Conservation (phyloP, 2,113 vertebrate genomes). For the Agelaius phoeniceus region DNA sequence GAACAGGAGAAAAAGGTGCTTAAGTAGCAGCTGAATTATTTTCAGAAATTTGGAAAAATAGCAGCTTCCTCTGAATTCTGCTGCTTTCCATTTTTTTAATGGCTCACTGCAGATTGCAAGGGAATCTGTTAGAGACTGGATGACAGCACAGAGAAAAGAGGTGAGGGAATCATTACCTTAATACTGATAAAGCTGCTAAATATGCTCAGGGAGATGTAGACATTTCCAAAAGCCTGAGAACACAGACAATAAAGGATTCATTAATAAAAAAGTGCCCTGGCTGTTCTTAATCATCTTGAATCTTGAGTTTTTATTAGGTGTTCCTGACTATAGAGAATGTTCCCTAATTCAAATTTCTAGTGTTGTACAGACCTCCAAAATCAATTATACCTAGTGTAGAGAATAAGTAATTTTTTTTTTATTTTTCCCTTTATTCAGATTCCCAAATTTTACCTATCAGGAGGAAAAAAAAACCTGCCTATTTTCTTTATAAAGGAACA, state of each 20-base stretch:
- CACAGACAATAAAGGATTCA: not conserved
- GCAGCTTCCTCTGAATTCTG: not conserved
- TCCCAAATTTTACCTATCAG: not conserved
- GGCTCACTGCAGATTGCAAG: not conserved
- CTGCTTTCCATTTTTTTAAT: not conserved
- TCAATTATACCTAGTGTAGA: not conserved
- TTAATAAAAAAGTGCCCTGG: not conserved
- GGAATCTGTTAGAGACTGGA: not conserved
- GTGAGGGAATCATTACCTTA: slow-evolving; percentile 33
- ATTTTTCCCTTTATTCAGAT: not conserved
- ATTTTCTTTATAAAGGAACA: not conserved
- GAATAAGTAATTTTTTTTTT: not conserved
- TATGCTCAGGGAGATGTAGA: slow-evolving; percentile 30
- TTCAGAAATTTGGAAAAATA: not conserved
- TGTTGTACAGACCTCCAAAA: not conserved
- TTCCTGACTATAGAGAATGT: not conserved
- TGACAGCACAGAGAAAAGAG: not conserved
- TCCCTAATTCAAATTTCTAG: not conserved
- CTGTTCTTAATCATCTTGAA: slow-evolving; percentile 21
- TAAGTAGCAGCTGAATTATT: not conserved
- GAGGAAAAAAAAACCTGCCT: not conserved
- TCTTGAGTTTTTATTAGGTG: slow-evolving; percentile 4
- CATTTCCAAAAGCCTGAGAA: slow-evolving; percentile 19
- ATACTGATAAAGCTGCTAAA: slow-evolving; percentile 44
- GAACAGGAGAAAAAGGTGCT: not conserved